A percentile compares a stretch with the other conserved stretches of the same genome.
Conservation (phyloP, 2,113 vertebrate species). For the Galbula dea region DNA sequence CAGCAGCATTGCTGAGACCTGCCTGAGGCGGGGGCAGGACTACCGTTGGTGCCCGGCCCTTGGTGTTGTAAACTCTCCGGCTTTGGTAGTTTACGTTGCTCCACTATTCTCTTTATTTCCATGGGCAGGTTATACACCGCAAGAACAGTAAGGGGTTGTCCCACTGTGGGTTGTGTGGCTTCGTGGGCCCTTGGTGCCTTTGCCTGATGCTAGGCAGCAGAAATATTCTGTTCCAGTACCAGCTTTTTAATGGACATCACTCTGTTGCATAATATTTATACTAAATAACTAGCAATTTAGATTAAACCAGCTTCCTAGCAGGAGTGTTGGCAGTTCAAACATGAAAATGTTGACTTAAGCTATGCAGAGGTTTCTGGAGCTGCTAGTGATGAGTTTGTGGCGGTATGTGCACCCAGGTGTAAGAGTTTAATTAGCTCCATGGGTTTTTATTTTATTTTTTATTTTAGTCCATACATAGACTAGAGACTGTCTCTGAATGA, state of each 20-base stretch:
- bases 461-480: not conserved
- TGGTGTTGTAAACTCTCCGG: not conserved
- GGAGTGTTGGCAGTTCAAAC: not conserved
- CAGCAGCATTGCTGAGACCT: not conserved
- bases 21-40: not conserved
- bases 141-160: fast-evolving
- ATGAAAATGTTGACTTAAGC: not conserved
- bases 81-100: not conserved
- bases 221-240: not conserved
- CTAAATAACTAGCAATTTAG: not conserved
- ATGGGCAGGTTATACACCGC: not conserved
- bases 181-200: not conserved
- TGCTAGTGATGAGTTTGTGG: not conserved
- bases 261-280: not conserved
- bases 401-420: not conserved
- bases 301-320: not conserved
- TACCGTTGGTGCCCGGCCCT: not conserved
- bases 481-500: not conserved
- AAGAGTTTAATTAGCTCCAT: not conserved
- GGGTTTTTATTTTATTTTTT: not conserved
- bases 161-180: not conserved
- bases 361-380: not conserved
- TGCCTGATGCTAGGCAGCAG: not conserved
- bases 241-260: not conserved
- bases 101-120: not conserved